These are phyloP conservation scores for Tupiocoris notatus DNA, from an alignment of 2,888 invertebrate species.

Conservation along the genomic window DNA sequence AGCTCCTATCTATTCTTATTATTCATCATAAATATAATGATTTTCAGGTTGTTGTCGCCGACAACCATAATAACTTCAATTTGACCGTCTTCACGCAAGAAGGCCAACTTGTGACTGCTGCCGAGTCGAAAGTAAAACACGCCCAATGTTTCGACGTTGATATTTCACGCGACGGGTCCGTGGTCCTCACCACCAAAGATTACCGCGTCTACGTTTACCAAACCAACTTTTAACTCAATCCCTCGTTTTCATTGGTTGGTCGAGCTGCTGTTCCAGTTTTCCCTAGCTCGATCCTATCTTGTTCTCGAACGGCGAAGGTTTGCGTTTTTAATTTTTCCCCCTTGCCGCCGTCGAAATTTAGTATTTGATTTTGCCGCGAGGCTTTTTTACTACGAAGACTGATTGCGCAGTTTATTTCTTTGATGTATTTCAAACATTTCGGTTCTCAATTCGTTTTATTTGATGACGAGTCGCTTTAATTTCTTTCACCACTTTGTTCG, in stretches of 20 bases:
- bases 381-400: neutral
- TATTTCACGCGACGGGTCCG: slow-evolving; percentile 97
- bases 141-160: slow-evolving; percentile 99
- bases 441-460: neutral
- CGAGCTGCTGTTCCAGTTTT: too few relatives aligned
- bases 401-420: neutral
- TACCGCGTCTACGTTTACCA: slow-evolving; percentile 95
- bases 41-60: slow-evolving; percentile 88
- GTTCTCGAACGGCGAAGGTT: too few relatives aligned
- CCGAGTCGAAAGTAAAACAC: slow-evolving; percentile 98
- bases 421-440: neutral
- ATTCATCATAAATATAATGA: too few relatives aligned
- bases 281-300: neutral
- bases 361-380: neutral
- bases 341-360: too few relatives aligned
- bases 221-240: slow-evolving; percentile 21
- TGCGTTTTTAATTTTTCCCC: too few relatives aligned
- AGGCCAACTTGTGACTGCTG: slow-evolving; percentile 91
- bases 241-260: too few relatives aligned
- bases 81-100: slow-evolving; percentile 98
- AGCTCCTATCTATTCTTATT: too few relatives aligned
- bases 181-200: slow-evolving; percentile 98
- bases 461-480: neutral
- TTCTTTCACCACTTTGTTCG: neutral
- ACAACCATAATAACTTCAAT: slow-evolving; percentile 99